Evolutionary conservation across 2,888 invertebrate species (phyloP), one percentile per base, ranked within the genome.

Genomic region (Neoascia interrupta): DNA sequence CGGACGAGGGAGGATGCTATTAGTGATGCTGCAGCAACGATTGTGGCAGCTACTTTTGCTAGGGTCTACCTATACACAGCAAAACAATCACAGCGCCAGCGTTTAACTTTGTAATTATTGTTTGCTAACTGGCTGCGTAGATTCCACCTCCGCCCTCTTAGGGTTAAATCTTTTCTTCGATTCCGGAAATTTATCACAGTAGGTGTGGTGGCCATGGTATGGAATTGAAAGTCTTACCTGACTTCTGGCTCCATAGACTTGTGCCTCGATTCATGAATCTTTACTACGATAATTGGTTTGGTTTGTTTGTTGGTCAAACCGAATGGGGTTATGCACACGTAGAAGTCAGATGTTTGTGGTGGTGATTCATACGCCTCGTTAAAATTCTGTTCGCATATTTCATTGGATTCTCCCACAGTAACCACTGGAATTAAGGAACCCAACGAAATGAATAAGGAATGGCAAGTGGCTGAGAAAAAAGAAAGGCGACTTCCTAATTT

Each of bases 301-400:
- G 41, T 60, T 51, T 60, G 49, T 43, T 49, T 58, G 34, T 6
- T 21, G 16, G 18, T n/a, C 31, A 23, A 31, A 34, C 8, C 43
- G 6, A 47, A 68, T 34, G n/a, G 64, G 53, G 43, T 45, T 53
- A 51, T 53, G 36, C 43, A 45, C 64, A 53, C 51, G 63, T 51
- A 41, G 11, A n/a, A n/a, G n/a, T n/a, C n/a, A n/a, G n/a, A n/a
- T 6, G n/a, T 5, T 8, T 47, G 19, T 49, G 47, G 8, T 31
- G 21, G 8, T 34, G 26, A 26, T 10, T 26, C 26, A 18, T 36
- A 26, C 2, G 37, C 26, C 53, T 70, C 31, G 61, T 70, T 70
- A 61, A 70, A 47, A 70, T 70, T 61, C 70, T 37, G 28, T 53
- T 6, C 39, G 70, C 70, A 70, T 70, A 70, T 70, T 70, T 70